Base-by-base conservation (phyloP, 2,888 invertebrate species). In the Neoitamus cyanurus region DNA sequence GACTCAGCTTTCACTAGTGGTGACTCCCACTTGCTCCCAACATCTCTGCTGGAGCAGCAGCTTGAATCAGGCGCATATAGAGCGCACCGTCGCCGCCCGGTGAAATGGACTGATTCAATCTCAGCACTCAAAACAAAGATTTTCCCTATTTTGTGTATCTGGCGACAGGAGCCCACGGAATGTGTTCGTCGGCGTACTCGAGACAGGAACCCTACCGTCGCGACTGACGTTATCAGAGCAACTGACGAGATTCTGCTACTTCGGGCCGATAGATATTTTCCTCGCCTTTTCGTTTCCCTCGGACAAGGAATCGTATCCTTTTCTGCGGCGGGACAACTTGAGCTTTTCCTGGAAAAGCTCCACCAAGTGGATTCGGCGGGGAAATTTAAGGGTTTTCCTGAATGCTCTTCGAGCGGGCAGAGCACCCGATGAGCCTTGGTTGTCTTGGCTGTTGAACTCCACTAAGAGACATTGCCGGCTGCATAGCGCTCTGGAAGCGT, bases 151-250 rank as follows among this genome's bases (percentile, higher is more conserved):
- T 58, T 58, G 58, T 58, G 25, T 58, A 58, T 58, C 58, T 48
- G 48, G 48, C 48, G 20, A 48, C 48, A 25, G 58, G 20, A 58
- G 58, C 58, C 15, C 20, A 58, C 58, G 58, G 58, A 20, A 58
- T 58, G 9, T 70, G 6, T 15, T n/a, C 34, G n/a, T 9, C 46
- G 30, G n/a, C 28, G 28, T 31, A 28, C 13, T n/a, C 15, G 70
- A 13, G 15, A 70, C 34, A 30, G 30, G 70, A 70, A 6, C n/a
- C 48, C 28, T 7, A 78, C 78, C 78, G 48, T 11, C 58, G 34
- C 78, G 78, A 78, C 31, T 48, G 78, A 78, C 78, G 78, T 78
- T 78, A 78, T 78, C 78, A 78, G 78, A 78, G 78, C 48, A 78
- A 78, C 78, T 78, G 58, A 78, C 78, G 78, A 48, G 34, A 78